A percentile compares a stretch with the other conserved stretches of the same genome.
Conservation (phyloP, 2,888 invertebrate genomes). For the Cylindroiulus punctatus region DNA sequence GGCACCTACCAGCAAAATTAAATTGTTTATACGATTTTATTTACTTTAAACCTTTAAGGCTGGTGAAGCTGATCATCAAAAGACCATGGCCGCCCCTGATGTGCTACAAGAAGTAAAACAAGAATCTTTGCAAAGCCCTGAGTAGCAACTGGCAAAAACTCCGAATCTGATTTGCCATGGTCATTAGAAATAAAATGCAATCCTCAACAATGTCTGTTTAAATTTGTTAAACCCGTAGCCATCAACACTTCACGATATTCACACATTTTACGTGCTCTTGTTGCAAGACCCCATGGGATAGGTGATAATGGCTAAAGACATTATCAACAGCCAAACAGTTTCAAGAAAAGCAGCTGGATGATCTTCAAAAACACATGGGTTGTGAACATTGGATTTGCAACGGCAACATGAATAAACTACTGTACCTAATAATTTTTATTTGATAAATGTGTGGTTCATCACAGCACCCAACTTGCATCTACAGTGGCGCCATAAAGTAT, state of each 20-base stretch:
- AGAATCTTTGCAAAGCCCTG: not conserved
- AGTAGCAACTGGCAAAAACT: too few species aligned
- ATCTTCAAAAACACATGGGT: not conserved
- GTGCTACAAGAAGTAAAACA: not conserved
- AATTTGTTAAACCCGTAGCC: not conserved
- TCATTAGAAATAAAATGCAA: too few species aligned
- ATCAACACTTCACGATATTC: conserved; percentile 9
- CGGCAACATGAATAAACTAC: not conserved
- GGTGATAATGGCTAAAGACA: not conserved
- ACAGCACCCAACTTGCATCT: not conserved
- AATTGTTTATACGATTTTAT: too few species aligned
- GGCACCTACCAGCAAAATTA: not conserved
- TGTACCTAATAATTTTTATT: not conserved
- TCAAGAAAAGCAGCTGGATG: conserved; percentile 7
- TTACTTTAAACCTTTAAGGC: too few species aligned
- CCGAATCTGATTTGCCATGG: too few species aligned
- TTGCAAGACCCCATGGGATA: conserved; percentile 4
- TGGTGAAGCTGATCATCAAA: too few species aligned
- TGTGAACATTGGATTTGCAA: not conserved
- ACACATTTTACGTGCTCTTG: not conserved
- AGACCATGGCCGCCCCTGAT: too few species aligned
- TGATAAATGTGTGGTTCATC: not conserved
- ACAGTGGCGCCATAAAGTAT: too few species aligned
- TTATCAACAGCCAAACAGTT: conserved; percentile 31
- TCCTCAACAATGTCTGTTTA: not conserved